These are phyloP conservation scores for Oreochromis spilurus DNA, from an alignment of 2,113 vertebrate species.

Conservation along the genomic window DNA sequence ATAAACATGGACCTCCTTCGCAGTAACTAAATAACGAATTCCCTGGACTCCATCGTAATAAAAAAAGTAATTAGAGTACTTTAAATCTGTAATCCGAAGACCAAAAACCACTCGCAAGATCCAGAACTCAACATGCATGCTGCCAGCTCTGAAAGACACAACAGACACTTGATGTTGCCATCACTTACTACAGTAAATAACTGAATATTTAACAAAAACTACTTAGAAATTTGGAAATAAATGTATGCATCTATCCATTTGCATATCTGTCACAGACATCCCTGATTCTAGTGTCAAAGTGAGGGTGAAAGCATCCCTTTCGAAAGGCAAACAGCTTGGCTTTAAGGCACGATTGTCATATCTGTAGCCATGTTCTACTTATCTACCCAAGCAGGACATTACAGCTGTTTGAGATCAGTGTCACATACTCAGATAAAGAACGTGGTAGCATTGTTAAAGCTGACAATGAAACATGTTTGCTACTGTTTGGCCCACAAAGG, in stretches of 20 bases:
- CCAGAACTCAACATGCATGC: not conserved
- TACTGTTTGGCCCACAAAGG: not conserved
- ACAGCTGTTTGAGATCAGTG: not conserved
- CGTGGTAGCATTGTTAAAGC: not conserved
- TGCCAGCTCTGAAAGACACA: not conserved
- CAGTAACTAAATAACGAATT: not conserved
- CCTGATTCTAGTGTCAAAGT: not conserved
- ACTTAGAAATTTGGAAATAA: not conserved
- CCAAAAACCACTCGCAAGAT: not conserved
- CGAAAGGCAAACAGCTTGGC: not conserved
- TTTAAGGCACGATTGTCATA: not conserved
- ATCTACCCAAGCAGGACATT: not conserved
- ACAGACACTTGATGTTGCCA: not conserved
- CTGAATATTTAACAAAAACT: not conserved
- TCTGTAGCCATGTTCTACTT: not conserved
- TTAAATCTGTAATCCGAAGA: not conserved
- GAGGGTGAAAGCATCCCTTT: not conserved
- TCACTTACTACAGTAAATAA: not conserved
- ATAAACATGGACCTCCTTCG: not conserved
- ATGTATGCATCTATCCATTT: not conserved
- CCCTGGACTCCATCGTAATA: not conserved
- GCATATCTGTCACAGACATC: not conserved
- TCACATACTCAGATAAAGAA: not conserved
- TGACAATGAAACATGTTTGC: conserved; percentile 8
- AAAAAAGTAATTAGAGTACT: not conserved